phyloP scores from a whole-genome alignment of 2,888 invertebrate genomes.

The Pterostichus madidus region DNA sequence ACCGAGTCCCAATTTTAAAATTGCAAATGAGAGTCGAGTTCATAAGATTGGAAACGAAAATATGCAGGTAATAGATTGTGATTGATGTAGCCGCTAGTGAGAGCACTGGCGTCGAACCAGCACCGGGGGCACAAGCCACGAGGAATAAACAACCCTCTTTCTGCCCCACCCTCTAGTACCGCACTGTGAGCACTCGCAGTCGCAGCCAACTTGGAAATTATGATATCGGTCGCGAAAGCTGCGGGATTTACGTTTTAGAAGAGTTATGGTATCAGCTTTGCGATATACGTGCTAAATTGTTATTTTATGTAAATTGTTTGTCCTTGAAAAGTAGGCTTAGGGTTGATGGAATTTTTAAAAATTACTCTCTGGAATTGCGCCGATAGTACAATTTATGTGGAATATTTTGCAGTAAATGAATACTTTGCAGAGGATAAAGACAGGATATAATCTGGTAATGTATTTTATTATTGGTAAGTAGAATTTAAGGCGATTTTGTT shows the following conservation, averaged over 20 bases:
- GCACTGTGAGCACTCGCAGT: slow-evolving; percentile 1
- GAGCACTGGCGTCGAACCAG: slow-evolving; percentile 46
- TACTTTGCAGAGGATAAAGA: no score
- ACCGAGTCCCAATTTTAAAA: slow-evolving; percentile 68
- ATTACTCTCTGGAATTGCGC: not conserved
- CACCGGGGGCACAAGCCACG: slow-evolving; percentile 14
- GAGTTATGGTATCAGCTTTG: slow-evolving; percentile 61
- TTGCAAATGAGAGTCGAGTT: slow-evolving; percentile 70
- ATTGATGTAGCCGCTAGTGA: slow-evolving; percentile 64
- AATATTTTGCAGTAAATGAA: not conserved
- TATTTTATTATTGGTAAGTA: no score
- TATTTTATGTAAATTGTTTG: slow-evolving; percentile 62
- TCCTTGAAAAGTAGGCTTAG: slow-evolving; percentile 54
- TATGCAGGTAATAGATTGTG: slow-evolving; percentile 71
- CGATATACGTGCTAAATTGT: slow-evolving; percentile 58
- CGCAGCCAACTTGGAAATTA: slow-evolving; percentile 47
- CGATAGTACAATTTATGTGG: slow-evolving; percentile 17
- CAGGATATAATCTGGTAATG: no score
- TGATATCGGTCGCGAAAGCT: slow-evolving; percentile 47
- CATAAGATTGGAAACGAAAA: slow-evolving; percentile 70
- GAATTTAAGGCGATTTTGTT: no score
- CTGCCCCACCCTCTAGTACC: not conserved
- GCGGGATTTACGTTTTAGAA: slow-evolving; percentile 56
- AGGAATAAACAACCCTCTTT: slow-evolving; percentile 47
- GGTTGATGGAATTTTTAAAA: slow-evolving; percentile 31